Evolutionary conservation across 1,140 invertebrate species (phyloP), one percentile per base, ranked within the genome.

Genomic region (Branchinecta lynchi): DNA sequence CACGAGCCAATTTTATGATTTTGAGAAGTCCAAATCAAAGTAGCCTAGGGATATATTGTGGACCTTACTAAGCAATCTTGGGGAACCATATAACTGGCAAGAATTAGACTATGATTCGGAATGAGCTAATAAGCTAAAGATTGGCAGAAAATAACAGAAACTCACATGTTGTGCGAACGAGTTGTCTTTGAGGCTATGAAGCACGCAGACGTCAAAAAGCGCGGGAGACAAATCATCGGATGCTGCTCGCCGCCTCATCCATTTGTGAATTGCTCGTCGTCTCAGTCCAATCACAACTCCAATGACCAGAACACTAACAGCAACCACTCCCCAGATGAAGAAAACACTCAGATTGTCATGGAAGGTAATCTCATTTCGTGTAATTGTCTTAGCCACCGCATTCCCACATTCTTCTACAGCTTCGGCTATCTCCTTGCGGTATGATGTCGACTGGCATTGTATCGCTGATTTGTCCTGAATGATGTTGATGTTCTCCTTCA

Each of bases 111-210:
- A 32, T 5, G 32, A 32, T 32, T 32, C 12, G 12, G 51, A 12
- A 60, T 15, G 51, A 60, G 51, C 17, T 60, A 3, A 3, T 15
- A 20, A 60, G 51, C 51, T 60, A 60, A 2, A 20, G 17, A 60
- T 60, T 60, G 17, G 51, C 17, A 32, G 32, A 32, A 12, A 60
- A 15, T 60, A 60, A 15, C 17, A 60, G 17, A 60, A 60, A 60
- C 51, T 60, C 12, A 87, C 88, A 73, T 91, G 87, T 43, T 89
- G 81, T 0, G 95, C 88, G 76, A 93, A 92, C 75, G 92, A 86
- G 75, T 93, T 89, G 79, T 96, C 93, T 78, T 93, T 91, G 20
- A 90, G 88, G 71, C 90, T 92, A 80, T 96, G 95, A 71, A 91
- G 87, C 6, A 96, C 86, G 78, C 93, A 95, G 46, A 89, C 92